A percentile compares a stretch with the other conserved stretches of the same genome.
Evolutionary conservation across 2,113 vertebrate genomes (phyloP).

Genomic region (Osmerus eperlanus): DNA sequence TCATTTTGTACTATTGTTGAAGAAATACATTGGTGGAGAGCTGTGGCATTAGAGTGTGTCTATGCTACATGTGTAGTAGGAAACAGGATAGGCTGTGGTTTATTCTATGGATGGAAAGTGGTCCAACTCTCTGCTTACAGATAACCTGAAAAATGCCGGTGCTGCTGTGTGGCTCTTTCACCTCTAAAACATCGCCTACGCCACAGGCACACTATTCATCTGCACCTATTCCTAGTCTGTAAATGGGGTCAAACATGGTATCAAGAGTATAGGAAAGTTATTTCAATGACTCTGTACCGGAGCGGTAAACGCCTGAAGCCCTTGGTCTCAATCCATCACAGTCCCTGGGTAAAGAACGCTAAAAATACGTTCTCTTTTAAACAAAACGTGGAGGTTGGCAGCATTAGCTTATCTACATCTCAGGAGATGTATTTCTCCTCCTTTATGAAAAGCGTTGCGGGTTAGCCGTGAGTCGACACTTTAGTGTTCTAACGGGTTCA

Average conservation of each 20-base stretch:
- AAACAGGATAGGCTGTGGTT: no score
- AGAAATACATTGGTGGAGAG: no score
- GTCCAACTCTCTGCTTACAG: conserved; percentile 39
- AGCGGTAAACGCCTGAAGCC: conserved; percentile 52
- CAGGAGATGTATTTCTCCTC: conserved; percentile 47
- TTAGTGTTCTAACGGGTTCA: conserved; percentile 44
- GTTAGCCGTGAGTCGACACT: conserved; percentile 32
- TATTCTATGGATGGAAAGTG: conserved; percentile 6
- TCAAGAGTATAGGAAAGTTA: conserved; percentile 68
- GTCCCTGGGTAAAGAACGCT: conserved; percentile 56
- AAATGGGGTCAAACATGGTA: conserved; percentile 64
- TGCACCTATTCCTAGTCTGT: conserved; percentile 41
- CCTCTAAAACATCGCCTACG: conserved; percentile 20
- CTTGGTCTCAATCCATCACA: conserved; percentile 58
- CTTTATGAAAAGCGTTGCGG: conserved; percentile 40
- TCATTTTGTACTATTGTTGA: no score
- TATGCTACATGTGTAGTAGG: no score
- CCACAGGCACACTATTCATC: conserved; percentile 51
- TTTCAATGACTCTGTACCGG: conserved; percentile 64
- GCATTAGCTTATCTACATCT: conserved; percentile 45
- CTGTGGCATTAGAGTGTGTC: no score
- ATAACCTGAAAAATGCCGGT: conserved; percentile 18
- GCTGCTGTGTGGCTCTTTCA: conserved; percentile 27
- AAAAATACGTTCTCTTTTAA: conserved; percentile 61
- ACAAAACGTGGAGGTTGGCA: conserved; percentile 56